Percentiles rank a stretch among this genome's conserved stretches.
phyloP scores from a whole-genome alignment of 2,113 vertebrate species.

The Pseudolaguvia tuberculata region DNA sequence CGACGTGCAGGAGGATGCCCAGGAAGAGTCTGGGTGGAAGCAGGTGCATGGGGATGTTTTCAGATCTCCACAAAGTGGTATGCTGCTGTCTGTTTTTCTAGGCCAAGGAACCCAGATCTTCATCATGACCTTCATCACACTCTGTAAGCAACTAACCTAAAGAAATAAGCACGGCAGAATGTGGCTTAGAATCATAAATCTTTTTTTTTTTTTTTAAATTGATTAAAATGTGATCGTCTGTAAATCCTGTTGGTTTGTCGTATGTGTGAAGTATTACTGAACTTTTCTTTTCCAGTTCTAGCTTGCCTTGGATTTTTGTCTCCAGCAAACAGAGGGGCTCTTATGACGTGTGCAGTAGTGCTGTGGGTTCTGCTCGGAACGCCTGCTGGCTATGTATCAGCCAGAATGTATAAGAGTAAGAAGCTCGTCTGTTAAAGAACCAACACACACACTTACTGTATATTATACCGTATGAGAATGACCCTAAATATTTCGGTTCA shows the following conservation, averaged over 20 bases:
- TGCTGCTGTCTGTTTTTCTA: conserved; percentile 93
- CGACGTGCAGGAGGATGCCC: conserved; percentile 84
- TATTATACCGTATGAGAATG: too few species aligned
- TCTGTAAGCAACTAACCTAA: conserved; percentile 77
- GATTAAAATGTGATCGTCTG: too few species aligned
- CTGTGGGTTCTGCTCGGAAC: conserved; percentile 95
- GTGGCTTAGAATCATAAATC: background rate
- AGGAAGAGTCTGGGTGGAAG: conserved; percentile 99
- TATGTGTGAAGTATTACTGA: background rate
- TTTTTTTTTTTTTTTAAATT: background rate
- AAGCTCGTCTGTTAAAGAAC: background rate
- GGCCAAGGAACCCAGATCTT: conserved; percentile 96
- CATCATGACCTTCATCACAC: conserved; percentile 98
- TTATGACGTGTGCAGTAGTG: conserved; percentile 98
- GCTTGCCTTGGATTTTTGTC: conserved; percentile 97
- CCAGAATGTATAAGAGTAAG: conserved; percentile 77
- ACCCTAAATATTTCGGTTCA: too few species aligned
- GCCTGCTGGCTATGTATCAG: conserved; percentile 92
- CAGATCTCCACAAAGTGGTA: conserved; percentile 90
- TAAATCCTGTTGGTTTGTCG: background rate
- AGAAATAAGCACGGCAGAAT: background rate
- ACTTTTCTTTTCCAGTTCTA: conserved; percentile 74
- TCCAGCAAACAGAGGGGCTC: conserved; percentile 91
- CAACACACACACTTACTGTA: too few species aligned
- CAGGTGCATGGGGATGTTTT: conserved; percentile 97